Percentiles rank a stretch among this genome's conserved stretches.
Conservation (phyloP, 2,888 invertebrate genomes). For the Dasypolia templi region DNA sequence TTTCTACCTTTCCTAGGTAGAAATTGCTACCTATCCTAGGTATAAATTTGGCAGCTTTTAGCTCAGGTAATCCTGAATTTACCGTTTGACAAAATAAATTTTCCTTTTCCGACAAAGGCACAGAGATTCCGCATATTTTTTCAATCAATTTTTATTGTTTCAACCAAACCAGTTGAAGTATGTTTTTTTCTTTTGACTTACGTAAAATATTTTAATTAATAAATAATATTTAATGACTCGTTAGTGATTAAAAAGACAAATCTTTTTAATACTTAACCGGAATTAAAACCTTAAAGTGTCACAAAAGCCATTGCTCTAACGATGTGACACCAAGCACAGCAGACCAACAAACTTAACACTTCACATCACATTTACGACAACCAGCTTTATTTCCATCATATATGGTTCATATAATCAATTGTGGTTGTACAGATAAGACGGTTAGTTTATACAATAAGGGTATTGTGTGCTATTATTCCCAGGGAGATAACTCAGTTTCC, state of each 20-base stretch:
- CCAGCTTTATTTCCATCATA: slow-evolving; percentile 8
- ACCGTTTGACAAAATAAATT: neutral
- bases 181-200: neutral
- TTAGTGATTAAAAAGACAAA: slow-evolving; percentile 4
- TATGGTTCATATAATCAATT: slow-evolving; percentile 23
- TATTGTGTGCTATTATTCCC: slow-evolving; percentile 77
- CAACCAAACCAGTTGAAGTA: neutral
- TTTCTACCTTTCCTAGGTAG: too few species aligned
- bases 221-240: neutral
- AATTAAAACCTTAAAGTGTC: slow-evolving; percentile 60
- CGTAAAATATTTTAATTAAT: neutral
- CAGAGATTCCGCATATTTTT: too few species aligned
- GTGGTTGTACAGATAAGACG: slow-evolving; percentile 24
- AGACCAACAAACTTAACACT: slow-evolving; percentile 14
- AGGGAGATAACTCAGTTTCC: slow-evolving; percentile 75
- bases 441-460: slow-evolving; percentile 69
- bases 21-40: too few species aligned
- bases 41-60: neutral
- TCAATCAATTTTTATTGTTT: neutral
- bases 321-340: slow-evolving; percentile 51
- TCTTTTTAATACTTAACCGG: slow-evolving; percentile 26
- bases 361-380: neutral
- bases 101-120: neutral
- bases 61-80: neutral
- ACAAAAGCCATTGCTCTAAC: slow-evolving; percentile 55